phyloP scores from a whole-genome alignment of 2,888 invertebrate species.

The Merodon equestris region DNA sequence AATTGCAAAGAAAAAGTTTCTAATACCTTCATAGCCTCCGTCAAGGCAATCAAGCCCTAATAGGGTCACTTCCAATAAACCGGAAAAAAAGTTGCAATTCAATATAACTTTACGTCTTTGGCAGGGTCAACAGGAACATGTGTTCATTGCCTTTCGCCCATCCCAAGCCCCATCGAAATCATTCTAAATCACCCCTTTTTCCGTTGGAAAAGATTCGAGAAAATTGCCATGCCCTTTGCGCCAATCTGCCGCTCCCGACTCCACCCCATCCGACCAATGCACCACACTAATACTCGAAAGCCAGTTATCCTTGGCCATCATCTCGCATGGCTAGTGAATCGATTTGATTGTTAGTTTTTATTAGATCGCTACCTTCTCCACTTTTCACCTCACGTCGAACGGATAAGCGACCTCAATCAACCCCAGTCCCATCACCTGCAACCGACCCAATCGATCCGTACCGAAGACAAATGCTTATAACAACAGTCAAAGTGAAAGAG shows the following conservation, averaged over 20 bases:
- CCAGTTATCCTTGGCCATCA: conserved; percentile 42
- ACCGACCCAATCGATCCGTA: conserved; percentile 12
- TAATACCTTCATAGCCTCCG: too few relatives aligned
- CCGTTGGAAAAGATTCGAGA: conserved; percentile 4
- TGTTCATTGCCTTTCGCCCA: conserved; percentile 15
- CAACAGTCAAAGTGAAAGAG: conserved; percentile 26
- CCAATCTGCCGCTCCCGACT: not conserved
- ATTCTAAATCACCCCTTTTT: conserved; percentile 10
- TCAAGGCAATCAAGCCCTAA: conserved; percentile 13
- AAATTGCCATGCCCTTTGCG: conserved; percentile 12
- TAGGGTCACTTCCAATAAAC: conserved; percentile 31
- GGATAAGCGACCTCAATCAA: conserved; percentile 65
- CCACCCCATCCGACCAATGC: too few relatives aligned
- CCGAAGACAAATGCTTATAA: conserved; percentile 59
- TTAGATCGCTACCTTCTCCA: conserved; percentile 49
- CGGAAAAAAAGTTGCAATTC: conserved; percentile 56
- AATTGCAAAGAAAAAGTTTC: too few relatives aligned
- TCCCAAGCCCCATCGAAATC: not conserved
- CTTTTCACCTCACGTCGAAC: conserved; percentile 63
- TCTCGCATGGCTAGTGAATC: conserved; percentile 61
- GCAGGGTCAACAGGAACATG: conserved; percentile 45
- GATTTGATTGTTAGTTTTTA: conserved; percentile 67
- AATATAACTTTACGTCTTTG: conserved; percentile 52
- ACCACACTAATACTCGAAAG: not conserved
- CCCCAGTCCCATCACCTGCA: conserved; percentile 33